Evolutionary conservation across 1,140 invertebrate genomes (phyloP).

Genomic region (Riptortus pedestris): DNA sequence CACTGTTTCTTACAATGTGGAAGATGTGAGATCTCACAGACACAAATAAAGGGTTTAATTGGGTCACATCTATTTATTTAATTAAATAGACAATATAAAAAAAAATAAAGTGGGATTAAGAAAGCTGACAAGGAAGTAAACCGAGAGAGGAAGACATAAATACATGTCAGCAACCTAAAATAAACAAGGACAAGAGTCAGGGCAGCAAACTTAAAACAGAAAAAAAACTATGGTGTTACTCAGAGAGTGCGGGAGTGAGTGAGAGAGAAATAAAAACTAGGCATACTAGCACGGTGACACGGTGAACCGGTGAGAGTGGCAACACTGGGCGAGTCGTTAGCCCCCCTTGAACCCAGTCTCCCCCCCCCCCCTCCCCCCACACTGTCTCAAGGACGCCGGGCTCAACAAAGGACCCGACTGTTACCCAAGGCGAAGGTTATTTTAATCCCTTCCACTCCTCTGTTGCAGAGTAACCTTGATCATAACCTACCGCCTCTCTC

Average conservation of each 20-base stretch:
- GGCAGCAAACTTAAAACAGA: background rate
- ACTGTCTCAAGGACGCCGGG: background rate
- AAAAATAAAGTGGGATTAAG: no score
- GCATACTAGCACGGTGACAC: background rate
- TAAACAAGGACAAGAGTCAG: background rate
- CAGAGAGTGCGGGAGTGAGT: no score
- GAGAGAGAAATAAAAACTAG: conserved; percentile 12
- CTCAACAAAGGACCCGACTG: background rate
- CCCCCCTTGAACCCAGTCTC: conserved; percentile 12
- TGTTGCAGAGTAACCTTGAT: background rate
- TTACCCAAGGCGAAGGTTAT: conserved; percentile 10
- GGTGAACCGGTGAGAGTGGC: conserved; percentile 7
- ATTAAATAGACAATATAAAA: no score
- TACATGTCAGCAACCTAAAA: no score
- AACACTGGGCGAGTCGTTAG: conserved; percentile 9
- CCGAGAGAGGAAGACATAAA: no score
- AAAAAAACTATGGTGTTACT: background rate
- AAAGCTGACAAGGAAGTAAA: no score
- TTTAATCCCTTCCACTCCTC: conserved; percentile 2
- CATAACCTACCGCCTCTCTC: conserved; percentile 4
- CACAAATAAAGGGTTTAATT: no score
- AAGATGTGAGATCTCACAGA: no score
- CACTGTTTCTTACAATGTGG: no score
- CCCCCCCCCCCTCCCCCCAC: background rate
- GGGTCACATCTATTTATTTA: no score